These are phyloP conservation scores for Oligia latruncula DNA, from an alignment of 2,888 invertebrate genomes.

Conservation along the genomic window DNA sequence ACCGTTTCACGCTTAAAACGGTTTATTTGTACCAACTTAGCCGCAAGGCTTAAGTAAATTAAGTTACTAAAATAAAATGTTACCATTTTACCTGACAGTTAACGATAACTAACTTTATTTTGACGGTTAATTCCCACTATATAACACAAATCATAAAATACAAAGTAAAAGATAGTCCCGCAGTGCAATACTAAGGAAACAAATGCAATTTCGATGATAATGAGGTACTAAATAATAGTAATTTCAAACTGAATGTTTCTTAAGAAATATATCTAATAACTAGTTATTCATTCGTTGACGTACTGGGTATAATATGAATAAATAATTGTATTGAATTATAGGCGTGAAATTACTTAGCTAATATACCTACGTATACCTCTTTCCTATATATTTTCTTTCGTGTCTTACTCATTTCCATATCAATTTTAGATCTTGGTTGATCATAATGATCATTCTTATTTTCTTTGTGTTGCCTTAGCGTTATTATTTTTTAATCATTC, in stretches of 20 bases:
- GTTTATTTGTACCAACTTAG: constrained; percentile 28
- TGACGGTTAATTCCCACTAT: constrained; percentile 32
- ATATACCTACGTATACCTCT: not conserved
- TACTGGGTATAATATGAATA: constrained; percentile 54
- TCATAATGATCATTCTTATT: not conserved
- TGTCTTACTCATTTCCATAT: not conserved
- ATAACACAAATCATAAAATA: constrained; percentile 55
- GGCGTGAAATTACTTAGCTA: constrained; percentile 47
- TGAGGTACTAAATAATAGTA: constrained; percentile 70
- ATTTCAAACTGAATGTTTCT: constrained; percentile 68
- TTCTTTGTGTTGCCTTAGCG: not conserved
- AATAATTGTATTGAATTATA: constrained; percentile 58
- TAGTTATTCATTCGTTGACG: constrained; percentile 61
- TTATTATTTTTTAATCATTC: not conserved
- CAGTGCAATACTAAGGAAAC: constrained; percentile 61
- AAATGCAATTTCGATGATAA: constrained; percentile 70
- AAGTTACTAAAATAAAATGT: constrained; percentile 61
- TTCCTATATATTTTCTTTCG: not conserved
- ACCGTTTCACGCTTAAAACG: constrained; percentile 21
- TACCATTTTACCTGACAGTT: constrained; percentile 36
- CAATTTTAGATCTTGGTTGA: not conserved
- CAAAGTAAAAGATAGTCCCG: constrained; percentile 52
- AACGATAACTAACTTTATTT: constrained; percentile 36
- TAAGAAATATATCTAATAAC: constrained; percentile 66
- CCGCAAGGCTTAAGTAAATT: constrained; percentile 47